Conservation (phyloP, 2,888 invertebrate species). For the Leptopilina syphax region DNA sequence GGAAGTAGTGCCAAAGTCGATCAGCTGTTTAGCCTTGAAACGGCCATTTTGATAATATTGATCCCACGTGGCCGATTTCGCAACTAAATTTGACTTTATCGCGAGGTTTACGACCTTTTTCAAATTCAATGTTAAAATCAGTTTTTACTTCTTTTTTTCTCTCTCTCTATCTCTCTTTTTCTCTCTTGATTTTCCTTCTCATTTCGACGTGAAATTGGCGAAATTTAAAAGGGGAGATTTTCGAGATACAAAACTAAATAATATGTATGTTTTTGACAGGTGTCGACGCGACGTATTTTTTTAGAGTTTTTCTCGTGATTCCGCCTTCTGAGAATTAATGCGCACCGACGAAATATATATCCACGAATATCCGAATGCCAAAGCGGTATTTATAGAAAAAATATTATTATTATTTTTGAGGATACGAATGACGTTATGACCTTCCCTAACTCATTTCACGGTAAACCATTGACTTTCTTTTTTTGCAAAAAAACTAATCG, state of each 20-base stretch:
- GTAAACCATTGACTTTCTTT: neutral
- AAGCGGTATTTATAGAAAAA: constrained; percentile 30
- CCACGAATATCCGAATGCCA: constrained; percentile 38
- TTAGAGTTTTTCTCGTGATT: constrained; percentile 13
- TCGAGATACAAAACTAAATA: neutral
- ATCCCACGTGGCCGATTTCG: neutral
- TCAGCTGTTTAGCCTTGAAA: constrained; percentile 11
- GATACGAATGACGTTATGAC: constrained; percentile 19
- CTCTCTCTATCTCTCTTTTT: too few relatives aligned
- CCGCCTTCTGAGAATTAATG: constrained; percentile 33
- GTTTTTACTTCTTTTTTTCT: neutral
- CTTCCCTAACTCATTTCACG: constrained; percentile 30
- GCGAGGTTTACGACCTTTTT: neutral
- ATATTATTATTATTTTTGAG: constrained; percentile 16
- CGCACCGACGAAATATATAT: constrained; percentile 14
- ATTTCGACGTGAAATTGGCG: neutral
- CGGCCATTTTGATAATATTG: neutral
- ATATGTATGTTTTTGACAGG: constrained; percentile 21
- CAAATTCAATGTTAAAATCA: neutral
- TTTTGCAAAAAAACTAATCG: neutral
- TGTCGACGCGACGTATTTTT: constrained; percentile 39
- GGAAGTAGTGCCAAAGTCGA: neutral
- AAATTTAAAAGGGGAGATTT: neutral
- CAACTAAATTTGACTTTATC: constrained; percentile 8
- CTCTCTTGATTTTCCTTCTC: too few relatives aligned